Conservation (phyloP, 2,888 invertebrate species). For the Fragum sueziense region DNA sequence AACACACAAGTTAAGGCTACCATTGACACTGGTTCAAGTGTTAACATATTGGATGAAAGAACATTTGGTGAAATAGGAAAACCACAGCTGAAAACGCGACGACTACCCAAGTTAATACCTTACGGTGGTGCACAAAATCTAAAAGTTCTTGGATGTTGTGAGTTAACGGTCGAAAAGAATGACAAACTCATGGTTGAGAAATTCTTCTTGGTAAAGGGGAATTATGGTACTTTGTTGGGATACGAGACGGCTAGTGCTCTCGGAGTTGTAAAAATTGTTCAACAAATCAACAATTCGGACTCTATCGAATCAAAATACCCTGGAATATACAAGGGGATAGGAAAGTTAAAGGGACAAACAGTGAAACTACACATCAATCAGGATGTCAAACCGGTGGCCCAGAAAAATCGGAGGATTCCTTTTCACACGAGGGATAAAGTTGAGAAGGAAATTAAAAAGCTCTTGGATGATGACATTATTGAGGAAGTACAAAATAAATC, state of each 20-base stretch:
- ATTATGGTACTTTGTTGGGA: constrained; percentile 44
- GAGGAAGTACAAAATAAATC: constrained; percentile 57
- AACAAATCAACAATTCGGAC: not conserved
- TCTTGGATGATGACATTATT: no score
- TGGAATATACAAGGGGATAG: constrained; percentile 41
- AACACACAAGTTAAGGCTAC: constrained; percentile 1
- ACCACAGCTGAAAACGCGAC: constrained; percentile 23
- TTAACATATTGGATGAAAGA: constrained; percentile 53
- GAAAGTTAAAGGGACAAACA: constrained; percentile 40
- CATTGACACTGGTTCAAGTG: constrained; percentile 54
- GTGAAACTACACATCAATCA: constrained; percentile 49
- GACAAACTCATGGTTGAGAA: constrained; percentile 25
- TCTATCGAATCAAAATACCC: constrained; percentile 29
- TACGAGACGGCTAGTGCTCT: constrained; percentile 35
- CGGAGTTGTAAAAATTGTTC: constrained; percentile 41
- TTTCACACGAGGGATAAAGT: constrained; percentile 51
- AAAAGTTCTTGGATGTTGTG: constrained; percentile 30
- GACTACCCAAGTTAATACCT: constrained; percentile 35
- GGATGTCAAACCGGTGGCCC: constrained; percentile 43
- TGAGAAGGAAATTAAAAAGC: constrained; percentile 47
- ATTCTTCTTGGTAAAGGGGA: constrained; percentile 47
- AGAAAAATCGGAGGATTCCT: constrained; percentile 36
- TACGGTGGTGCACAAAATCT: constrained; percentile 38
- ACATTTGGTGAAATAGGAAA: constrained; percentile 35
- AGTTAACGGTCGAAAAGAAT: constrained; percentile 35